These are phyloP conservation scores for Eptatretus burgeri DNA, from an alignment of 2,113 vertebrate genomes.

Conservation along the genomic window DNA sequence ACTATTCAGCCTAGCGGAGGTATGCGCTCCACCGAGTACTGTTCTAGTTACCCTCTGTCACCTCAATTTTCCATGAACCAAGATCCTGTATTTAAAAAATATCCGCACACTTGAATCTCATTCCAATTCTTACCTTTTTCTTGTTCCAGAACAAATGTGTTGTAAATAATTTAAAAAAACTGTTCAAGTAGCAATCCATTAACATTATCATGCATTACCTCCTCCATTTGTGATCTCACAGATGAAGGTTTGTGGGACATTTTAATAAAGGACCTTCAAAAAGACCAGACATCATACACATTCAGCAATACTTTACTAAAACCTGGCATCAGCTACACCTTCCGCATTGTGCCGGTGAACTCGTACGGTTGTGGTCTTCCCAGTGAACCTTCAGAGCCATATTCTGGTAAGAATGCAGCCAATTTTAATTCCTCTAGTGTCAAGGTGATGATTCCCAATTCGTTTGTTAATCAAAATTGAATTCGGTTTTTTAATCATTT, in stretches of 20 bases:
- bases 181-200: neutral
- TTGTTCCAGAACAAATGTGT: neutral
- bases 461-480: too few species aligned
- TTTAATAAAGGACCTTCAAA: slow-evolving; percentile 84
- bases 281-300: slow-evolving; percentile 73
- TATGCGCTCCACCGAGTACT: too few species aligned
- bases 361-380: slow-evolving; percentile 76
- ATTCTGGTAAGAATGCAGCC: slow-evolving; percentile 32
- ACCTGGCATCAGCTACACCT: slow-evolving; percentile 80
- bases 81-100: too few species aligned
- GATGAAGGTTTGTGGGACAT: slow-evolving; percentile 93
- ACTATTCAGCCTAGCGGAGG: too few species aligned
- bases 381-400: slow-evolving; percentile 53
- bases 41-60: too few species aligned
- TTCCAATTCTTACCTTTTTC: too few species aligned
- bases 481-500: too few species aligned
- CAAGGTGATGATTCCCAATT: too few species aligned
- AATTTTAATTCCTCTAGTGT: too few species aligned
- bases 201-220: neutral
- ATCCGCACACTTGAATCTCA: too few species aligned
- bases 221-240: slow-evolving; percentile 13
- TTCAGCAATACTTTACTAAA: slow-evolving; percentile 81
- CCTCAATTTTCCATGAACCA: too few species aligned
- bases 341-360: slow-evolving; percentile 68
- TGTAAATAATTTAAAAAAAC: neutral